A percentile compares a stretch with the other conserved stretches of the same genome.
Evolutionary conservation across 2,113 vertebrate genomes (phyloP).

Genomic region (Neolamprologus modestus): DNA sequence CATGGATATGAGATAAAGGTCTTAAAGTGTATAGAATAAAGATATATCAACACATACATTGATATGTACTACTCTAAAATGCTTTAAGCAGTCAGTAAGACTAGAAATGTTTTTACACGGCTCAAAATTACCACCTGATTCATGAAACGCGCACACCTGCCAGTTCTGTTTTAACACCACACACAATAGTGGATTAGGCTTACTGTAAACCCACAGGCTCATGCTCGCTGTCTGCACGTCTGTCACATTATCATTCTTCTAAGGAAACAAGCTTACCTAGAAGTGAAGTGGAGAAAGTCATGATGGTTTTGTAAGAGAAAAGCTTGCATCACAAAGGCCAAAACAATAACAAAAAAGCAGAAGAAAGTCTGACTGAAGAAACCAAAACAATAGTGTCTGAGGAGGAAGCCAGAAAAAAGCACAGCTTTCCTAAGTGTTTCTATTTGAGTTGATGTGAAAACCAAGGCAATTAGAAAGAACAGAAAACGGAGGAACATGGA

Average conservation of each 20-base stretch:
- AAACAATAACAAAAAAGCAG: not conserved
- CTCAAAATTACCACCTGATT: not conserved
- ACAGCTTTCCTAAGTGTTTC: not conserved
- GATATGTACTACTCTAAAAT: not conserved
- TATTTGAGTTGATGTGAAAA: not conserved
- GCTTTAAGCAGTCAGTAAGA: not conserved
- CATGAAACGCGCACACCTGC: not conserved
- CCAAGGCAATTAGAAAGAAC: not conserved
- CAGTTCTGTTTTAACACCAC: not conserved
- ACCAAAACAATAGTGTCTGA: not conserved
- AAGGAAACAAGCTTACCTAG: not conserved
- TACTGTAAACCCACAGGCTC: not conserved
- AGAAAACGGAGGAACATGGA: not conserved
- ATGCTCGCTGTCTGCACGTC: not conserved
- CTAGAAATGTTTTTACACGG: not conserved
- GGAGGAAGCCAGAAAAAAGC: not conserved
- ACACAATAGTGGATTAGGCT: not conserved
- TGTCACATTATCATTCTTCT: not conserved
- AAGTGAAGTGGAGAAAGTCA: not conserved
- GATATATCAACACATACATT: not conserved
- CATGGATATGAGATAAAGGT: not conserved
- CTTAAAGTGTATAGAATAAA: not conserved
- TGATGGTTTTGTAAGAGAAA: not conserved
- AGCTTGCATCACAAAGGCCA: not conserved
- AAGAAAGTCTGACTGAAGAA: not conserved